Base-by-base conservation (phyloP, 2,113 vertebrate species). In the Takifugu flavidus region DNA sequence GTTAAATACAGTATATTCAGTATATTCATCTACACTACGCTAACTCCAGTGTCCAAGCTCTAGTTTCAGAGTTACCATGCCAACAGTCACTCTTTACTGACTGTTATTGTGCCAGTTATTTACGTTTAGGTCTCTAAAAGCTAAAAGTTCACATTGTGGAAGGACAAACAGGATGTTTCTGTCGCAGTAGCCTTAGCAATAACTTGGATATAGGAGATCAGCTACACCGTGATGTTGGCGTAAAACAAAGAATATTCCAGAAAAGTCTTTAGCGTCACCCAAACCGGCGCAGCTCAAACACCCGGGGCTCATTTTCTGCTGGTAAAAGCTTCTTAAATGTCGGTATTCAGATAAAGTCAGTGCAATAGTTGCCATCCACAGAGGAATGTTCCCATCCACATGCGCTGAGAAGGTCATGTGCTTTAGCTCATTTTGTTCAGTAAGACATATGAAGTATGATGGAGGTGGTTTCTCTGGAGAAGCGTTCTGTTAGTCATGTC, bases 11-110 rank as follows among this genome's bases (percentile, higher is more conserved):
- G 20, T 20, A 85, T 61, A 53, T 74, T 63, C 67, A 70, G 49
- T 74, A 80, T 84, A 75, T 79, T 61, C 88, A 77, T 89, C 67
- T 87, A 85, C 83, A 87, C 53, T 62, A 77, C 65, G 62, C 58
- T 26, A 61, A 57, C 53, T 53, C 55, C 47, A 62, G 68, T 60
- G 57, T 53, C 12, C 31, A 56, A 25, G 46, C 53, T 78, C 69
- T 76, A 72, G 63, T 46, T 39, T 70, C 57, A 72, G 62, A 51
- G 54, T 67, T 67, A 31, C 25, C 78, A 75, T 75, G 82, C 78
- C 65, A 72, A 70, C 49, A 49, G 69, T 70, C 69, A 7, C 39
- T 13, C 34, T 3, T 2, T 2, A 3, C 13, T 2, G 67, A 72
- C 72, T 51, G 13, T 25, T 39, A 13, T 58, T 75, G 72, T 73